Conservation (phyloP, 2,797 vertebrate genomes). For the Peromyscus attwateri region DNA sequence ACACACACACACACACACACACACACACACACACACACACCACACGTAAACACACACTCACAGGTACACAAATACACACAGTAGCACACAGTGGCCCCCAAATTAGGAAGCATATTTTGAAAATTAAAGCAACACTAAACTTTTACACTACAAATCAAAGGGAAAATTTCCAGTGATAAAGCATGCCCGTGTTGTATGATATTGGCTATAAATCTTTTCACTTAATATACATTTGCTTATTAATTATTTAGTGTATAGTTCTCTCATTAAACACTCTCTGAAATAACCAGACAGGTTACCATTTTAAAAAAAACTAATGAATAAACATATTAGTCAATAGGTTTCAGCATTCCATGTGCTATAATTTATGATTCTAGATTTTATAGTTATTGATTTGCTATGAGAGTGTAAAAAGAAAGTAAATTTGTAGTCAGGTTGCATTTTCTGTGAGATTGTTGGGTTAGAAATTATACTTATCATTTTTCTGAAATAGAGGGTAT, state of each 20-base stretch:
- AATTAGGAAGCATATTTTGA: background rate
- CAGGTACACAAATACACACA: background rate
- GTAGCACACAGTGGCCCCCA: background rate
- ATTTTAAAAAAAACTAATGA: constrained; percentile 65
- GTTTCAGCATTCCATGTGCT: background rate
- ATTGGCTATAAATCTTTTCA: background rate
- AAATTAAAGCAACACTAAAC: background rate
- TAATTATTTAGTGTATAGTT: constrained; percentile 56
- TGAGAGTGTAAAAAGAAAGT: constrained; percentile 20
- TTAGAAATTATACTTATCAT: background rate
- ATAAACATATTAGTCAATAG: constrained; percentile 58
- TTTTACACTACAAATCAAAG: background rate
- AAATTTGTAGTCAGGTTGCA: background rate
- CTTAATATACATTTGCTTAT: constrained; percentile 51
- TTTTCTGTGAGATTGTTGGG: background rate
- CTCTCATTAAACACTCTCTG: constrained; percentile 21
- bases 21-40: background rate
- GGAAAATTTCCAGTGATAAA: background rate
- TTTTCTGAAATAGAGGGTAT: background rate
- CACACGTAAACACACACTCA: background rate
- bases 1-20: background rate
- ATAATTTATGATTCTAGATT: constrained; percentile 10
- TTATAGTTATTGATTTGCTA: constrained; percentile 47
- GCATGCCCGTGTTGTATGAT: background rate
- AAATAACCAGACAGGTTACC: constrained; percentile 20